Conservation (phyloP, 2,797 vertebrate genomes). For the Siniperca undulata region DNA sequence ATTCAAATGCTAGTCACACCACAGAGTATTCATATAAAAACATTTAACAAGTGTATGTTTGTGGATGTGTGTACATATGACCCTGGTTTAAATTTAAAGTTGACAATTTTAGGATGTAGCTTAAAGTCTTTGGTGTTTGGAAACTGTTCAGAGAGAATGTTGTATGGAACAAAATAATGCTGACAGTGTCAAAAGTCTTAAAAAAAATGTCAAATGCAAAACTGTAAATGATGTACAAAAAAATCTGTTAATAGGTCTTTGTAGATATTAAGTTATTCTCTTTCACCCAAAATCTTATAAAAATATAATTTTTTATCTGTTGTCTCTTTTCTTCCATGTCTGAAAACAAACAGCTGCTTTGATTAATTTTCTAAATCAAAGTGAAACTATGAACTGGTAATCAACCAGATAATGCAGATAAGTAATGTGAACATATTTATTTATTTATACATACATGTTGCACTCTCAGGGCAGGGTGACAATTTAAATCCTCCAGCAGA, state of each 20-base stretch:
- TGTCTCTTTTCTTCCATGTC: not conserved
- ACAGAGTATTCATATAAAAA: constrained; percentile 25
- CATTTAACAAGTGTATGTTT: constrained; percentile 41
- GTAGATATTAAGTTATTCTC: constrained; percentile 96
- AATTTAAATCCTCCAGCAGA: no score
- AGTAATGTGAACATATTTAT: no score
- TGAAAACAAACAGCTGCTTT: not conserved
- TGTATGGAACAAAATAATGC: constrained; percentile 63
- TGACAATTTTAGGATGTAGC: constrained; percentile 77
- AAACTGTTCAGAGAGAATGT: constrained; percentile 50
- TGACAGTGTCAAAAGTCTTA: constrained; percentile 72
- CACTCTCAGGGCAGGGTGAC: no score
- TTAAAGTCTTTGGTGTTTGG: constrained; percentile 36
- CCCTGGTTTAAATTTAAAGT: constrained; percentile 58
- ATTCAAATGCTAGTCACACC: not conserved
- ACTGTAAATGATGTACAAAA: constrained; percentile 91
- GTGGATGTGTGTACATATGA: constrained; percentile 56
- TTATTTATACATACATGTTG: not conserved
- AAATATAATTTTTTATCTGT: constrained; percentile 77
- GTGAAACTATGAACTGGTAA: no score
- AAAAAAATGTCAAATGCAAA: constrained; percentile 89
- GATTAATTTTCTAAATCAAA: not conserved
- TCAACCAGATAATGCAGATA: not conserved
- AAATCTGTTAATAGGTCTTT: constrained; percentile 92
- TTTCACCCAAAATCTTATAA: constrained; percentile 80